These are phyloP conservation scores for Melikaiella ostensackeni DNA, from an alignment of 2,888 invertebrate species.

Conservation along the genomic window DNA sequence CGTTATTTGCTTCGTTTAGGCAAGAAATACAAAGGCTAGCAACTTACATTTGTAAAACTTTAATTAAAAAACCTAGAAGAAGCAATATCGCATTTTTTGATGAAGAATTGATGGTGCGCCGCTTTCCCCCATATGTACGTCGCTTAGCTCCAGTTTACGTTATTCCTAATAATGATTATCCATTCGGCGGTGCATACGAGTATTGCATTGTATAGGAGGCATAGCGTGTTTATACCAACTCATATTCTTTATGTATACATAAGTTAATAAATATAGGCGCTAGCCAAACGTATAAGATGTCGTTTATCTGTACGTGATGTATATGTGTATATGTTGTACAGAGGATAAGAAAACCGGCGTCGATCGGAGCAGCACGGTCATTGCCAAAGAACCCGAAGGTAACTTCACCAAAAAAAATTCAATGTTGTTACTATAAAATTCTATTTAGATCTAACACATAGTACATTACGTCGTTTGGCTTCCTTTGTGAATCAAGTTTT, in stretches of 20 bases:
- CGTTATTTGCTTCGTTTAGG: too few relatives aligned
- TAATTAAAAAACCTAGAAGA: too few relatives aligned
- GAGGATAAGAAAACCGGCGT: slow-evolving; percentile 95
- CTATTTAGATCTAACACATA: slow-evolving; percentile 19
- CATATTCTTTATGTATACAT: background rate
- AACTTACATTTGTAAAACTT: too few relatives aligned
- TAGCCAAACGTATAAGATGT: slow-evolving; percentile 48
- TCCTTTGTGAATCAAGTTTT: background rate
- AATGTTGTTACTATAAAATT: slow-evolving; percentile 48
- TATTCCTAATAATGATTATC: too few relatives aligned
- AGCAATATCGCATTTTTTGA: too few relatives aligned
- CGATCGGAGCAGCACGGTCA: slow-evolving; percentile 95
- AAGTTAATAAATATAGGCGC: background rate
- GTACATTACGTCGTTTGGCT: background rate
- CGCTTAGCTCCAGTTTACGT: too few relatives aligned
- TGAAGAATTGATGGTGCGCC: too few relatives aligned
- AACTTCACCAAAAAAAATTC: slow-evolving; percentile 77
- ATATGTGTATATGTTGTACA: slow-evolving; percentile 82
- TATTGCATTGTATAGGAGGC: background rate
- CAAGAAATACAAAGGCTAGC: too few relatives aligned
- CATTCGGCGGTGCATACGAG: background rate
- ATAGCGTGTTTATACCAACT: background rate
- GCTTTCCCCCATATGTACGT: too few relatives aligned
- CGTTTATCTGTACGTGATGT: slow-evolving; percentile 75
- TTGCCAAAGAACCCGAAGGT: slow-evolving; percentile 95